phyloP scores from a whole-genome alignment of 2,888 invertebrate species.

The Xanthorhoe spadicearia region DNA sequence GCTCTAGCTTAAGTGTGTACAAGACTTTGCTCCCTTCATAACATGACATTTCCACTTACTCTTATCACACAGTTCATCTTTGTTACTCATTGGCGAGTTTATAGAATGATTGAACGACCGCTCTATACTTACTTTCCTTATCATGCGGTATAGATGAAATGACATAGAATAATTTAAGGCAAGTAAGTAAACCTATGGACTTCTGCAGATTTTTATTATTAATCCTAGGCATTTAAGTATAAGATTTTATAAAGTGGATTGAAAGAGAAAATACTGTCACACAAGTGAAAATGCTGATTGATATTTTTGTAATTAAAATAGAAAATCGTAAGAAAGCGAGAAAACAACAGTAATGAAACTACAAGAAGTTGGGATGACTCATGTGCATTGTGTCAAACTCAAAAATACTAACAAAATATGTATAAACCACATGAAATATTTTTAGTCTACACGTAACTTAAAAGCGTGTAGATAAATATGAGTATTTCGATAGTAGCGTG shows the following conservation, averaged over 20 bases:
- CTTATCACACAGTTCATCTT: constrained; percentile 30
- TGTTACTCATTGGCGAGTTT: constrained; percentile 28
- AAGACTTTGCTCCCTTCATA: constrained; percentile 13
- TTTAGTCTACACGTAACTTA: too few species aligned
- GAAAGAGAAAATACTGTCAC: too few species aligned
- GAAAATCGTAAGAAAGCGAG: too few species aligned
- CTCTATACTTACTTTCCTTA: constrained; percentile 13
- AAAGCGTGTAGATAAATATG: too few species aligned
- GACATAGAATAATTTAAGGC: constrained; percentile 9
- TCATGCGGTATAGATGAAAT: constrained; percentile 24
- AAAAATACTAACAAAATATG: too few species aligned
- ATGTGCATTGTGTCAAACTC: too few species aligned
- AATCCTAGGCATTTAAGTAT: neutral
- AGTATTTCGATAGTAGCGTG: neutral
- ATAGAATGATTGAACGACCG: constrained; percentile 34
- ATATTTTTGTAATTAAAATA: too few species aligned
- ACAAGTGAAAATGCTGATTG: too few species aligned
- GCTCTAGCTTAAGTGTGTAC: constrained; percentile 4
- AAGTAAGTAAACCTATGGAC: constrained; percentile 4
- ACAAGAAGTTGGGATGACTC: too few species aligned
- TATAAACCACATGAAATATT: too few species aligned
- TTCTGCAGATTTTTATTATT: neutral
- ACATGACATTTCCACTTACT: constrained; percentile 26
- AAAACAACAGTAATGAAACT: too few species aligned
- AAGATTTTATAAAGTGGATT: too few species aligned